Conservation (phyloP, 30 jellyfish, hydroid and myxozoan genomes). For the Turritopsis dohrnii region DNA sequence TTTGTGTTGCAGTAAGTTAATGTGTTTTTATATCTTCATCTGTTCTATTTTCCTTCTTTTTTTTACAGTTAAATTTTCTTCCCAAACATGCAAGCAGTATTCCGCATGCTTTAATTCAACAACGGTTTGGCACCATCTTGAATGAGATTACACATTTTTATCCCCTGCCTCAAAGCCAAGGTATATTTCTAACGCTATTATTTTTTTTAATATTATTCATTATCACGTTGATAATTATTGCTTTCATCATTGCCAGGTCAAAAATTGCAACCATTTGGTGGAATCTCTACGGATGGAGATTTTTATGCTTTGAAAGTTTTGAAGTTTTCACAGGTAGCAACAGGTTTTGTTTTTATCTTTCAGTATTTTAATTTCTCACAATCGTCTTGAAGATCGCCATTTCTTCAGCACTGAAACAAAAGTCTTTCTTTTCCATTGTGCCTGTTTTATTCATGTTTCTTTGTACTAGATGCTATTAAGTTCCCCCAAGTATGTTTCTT, state of each 20-base stretch:
- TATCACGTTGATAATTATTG: too few species aligned
- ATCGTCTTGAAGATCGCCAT: neutral
- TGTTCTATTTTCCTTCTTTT: neutral
- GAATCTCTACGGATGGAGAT: conserved; percentile 57
- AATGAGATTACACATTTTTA: conserved; percentile 8
- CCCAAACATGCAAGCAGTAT: neutral
- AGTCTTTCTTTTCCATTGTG: too few species aligned
- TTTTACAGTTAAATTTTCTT: neutral
- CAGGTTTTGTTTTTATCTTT: neutral
- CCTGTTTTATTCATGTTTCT: too few species aligned
- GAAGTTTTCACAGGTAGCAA: conserved; percentile 50
- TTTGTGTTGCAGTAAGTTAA: too few species aligned
- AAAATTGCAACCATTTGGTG: conserved; percentile 27
- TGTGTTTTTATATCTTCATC: neutral
- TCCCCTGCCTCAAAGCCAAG: neutral
- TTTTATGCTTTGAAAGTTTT: conserved; percentile 51
- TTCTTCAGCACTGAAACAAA: neutral
- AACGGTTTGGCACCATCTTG: conserved; percentile 2
- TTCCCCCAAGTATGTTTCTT: conserved; percentile 49
- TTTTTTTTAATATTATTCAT: too few species aligned
- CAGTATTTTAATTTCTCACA: too few species aligned
- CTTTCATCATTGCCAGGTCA: too few species aligned
- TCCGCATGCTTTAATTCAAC: conserved; percentile 4
- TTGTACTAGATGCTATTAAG: conserved; percentile 38
- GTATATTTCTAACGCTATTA: too few species aligned